Base-by-base conservation (phyloP, 2,888 invertebrate genomes). In the Oscheius myriophilus region DNA sequence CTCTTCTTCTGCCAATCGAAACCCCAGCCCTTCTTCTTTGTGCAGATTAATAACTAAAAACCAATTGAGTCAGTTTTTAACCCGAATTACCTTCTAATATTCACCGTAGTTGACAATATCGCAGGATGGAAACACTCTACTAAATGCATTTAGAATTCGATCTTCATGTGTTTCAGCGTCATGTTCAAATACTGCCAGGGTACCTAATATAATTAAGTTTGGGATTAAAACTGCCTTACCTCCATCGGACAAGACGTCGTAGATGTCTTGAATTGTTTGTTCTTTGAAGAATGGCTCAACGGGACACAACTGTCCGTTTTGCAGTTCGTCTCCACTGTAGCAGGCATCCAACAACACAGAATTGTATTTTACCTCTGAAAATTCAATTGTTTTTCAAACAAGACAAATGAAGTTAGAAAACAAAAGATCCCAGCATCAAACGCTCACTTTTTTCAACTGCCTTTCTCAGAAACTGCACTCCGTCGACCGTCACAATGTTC, bases 31-130 rank as follows among this genome's bases (percentile, higher is more conserved):
- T 66, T 45, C 55, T 43, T 61, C 39, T 75, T 72, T 18, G 72
- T 64, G 54, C 75, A 75, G 1, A 75, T 46, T 21, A 75, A 59
- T 52, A 75, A 69, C 75, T 75, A 67, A 57, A 72, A 66, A 0
- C 9, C 7, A 45, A 18, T 4, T 45, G 3, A 33, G 4, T 6
- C 9, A 6, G 9, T 33, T 6, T 33, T 33, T 6, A 33, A 6
- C 4, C 9, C 9, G 9, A 6, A 6, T 9, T 33, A 33, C 4
- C 33, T 33, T 33, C 33, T 33, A 9, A 33, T 6, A 6, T 9
- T 33, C 33, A 9, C 33, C 33, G n/a, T 49, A 61, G 2, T 43
- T 7, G 12, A 58, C 16, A 23, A 23, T 43, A 23, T 58, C 58
- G 16, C 58, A 58, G 21, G 45, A 42, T 14, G 43, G 43, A 25